These are phyloP conservation scores for Camelus dromedarius DNA, from an alignment of 2,113 vertebrate species.

Conservation along the genomic window DNA sequence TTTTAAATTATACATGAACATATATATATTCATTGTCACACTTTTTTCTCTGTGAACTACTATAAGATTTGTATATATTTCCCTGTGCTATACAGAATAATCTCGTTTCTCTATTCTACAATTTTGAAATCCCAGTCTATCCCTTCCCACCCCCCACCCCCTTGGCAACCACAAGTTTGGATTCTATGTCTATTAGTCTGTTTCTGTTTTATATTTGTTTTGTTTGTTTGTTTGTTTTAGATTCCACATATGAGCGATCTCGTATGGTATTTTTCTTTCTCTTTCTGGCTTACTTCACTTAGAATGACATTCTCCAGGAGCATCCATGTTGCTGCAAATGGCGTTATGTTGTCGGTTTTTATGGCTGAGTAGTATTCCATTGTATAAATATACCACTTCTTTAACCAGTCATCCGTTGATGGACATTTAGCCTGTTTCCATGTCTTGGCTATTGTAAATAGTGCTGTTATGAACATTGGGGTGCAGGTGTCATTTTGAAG, in stretches of 20 bases:
- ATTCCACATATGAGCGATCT: neutral
- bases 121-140: neutral
- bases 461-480: neutral
- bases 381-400: neutral
- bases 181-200: neutral
- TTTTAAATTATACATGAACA: too few species aligned
- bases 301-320: neutral
- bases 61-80: neutral
- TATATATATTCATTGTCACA: too few species aligned
- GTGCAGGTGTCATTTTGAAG: neutral
- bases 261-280: neutral
- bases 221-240: neutral
- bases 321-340: neutral
- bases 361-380: neutral
- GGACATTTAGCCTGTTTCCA: neutral
- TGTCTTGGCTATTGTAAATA: neutral
- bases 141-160: too few species aligned
- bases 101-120: neutral
- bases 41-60: too few species aligned
- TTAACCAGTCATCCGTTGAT: neutral
- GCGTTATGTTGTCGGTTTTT: neutral
- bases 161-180: neutral
- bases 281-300: neutral
- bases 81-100: neutral
- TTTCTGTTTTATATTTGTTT: neutral